Conservation (phyloP, 1,140 invertebrate genomes). For the Zaprionus kolodkinae region DNA sequence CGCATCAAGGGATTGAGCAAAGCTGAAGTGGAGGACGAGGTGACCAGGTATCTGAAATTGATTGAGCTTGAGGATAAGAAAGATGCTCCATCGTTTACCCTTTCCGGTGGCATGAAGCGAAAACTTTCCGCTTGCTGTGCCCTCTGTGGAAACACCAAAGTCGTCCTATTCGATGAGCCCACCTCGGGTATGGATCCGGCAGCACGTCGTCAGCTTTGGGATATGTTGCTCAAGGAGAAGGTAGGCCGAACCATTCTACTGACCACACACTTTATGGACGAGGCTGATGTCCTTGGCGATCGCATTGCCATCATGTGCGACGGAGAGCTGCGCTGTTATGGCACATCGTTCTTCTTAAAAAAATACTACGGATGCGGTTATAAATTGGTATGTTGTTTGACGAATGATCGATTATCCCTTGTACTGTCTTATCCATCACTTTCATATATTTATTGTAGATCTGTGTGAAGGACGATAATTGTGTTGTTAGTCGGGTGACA, state of each 20-base stretch:
- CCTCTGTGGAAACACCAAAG: constrained; percentile 88
- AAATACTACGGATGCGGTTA: constrained; percentile 89
- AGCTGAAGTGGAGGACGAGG: constrained; percentile 86
- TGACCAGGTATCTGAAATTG: constrained; percentile 88
- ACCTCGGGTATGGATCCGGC: constrained; percentile 98
- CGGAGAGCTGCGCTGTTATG: constrained; percentile 92
- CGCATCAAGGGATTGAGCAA: constrained; percentile 88
- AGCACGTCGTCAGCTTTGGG: constrained; percentile 95
- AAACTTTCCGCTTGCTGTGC: constrained; percentile 91
- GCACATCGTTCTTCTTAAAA: constrained; percentile 94
- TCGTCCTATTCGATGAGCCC: constrained; percentile 96
- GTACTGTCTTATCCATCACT: background rate
- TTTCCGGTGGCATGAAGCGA: constrained; percentile 94
- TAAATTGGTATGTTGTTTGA: constrained; percentile 57
- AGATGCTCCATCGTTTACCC: constrained; percentile 85
- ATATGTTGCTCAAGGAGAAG: constrained; percentile 88
- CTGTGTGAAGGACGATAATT: constrained; percentile 74
- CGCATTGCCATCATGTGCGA: constrained; percentile 95
- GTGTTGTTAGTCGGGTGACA: constrained; percentile 62
- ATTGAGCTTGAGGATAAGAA: constrained; percentile 87
- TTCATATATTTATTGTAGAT: constrained; percentile 45
- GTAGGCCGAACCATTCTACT: constrained; percentile 91
- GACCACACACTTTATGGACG: constrained; percentile 99
- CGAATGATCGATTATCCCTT: background rate
- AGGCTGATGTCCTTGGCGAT: constrained; percentile 97